phyloP scores from a whole-genome alignment of 2,888 invertebrate genomes.

The Miltochrista miniata region DNA sequence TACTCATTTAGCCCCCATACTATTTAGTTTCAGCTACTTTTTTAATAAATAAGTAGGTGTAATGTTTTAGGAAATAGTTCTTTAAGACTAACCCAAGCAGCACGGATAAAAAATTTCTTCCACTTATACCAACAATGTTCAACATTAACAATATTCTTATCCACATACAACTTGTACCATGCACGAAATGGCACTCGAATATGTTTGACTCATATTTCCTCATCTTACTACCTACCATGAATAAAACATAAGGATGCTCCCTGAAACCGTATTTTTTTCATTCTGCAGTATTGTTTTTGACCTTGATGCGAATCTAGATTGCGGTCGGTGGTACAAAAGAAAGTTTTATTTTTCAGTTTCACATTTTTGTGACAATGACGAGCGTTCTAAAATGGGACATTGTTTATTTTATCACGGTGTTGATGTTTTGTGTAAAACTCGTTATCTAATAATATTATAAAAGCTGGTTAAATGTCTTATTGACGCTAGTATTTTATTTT shows the following conservation, averaged over 20 bases:
- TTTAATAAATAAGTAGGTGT: no score
- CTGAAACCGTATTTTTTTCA: constrained; percentile 46
- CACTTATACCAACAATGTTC: no score
- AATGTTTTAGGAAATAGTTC: no score
- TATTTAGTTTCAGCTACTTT: no score
- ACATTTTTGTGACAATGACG: constrained; percentile 8
- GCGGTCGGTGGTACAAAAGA: no score
- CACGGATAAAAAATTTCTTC: no score
- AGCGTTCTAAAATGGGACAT: neutral
- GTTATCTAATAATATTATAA: no score
- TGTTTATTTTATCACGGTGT: constrained; percentile 12
- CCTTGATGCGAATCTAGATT: constrained; percentile 45
- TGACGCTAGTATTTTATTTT: no score
- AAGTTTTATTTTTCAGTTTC: no score
- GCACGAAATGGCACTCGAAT: constrained; percentile 47
- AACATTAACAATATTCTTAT: neutral
- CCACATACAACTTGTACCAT: constrained; percentile 36
- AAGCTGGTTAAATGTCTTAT: no score
- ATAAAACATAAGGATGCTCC: constrained; percentile 55
- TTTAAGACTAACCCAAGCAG: no score
- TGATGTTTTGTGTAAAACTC: constrained; percentile 14
- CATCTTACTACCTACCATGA: constrained; percentile 54
- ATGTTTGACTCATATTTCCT: constrained; percentile 47
- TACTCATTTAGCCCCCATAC: no score
- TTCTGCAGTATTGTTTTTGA: constrained; percentile 44